Evolutionary conservation across 2,113 vertebrate species (phyloP).

Genomic region (Nesogale talazaci): DNA sequence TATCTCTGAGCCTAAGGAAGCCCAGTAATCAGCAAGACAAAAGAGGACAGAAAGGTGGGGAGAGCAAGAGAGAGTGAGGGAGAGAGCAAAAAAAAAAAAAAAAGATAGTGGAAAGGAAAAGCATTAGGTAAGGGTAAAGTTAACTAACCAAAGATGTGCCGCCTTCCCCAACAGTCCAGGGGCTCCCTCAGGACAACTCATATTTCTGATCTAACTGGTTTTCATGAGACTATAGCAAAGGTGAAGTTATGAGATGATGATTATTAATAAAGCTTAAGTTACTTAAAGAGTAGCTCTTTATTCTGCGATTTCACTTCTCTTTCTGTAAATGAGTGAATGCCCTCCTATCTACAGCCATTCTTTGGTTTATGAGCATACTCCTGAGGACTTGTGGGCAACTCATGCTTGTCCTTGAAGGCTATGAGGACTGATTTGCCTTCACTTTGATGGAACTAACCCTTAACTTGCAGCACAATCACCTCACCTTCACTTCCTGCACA

Average conservation of each 20-base stretch:
- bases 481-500: too few relatives aligned
- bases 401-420: too few relatives aligned
- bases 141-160: neutral
- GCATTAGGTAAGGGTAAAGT: neutral
- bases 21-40: neutral
- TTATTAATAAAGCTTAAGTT: conserved; percentile 20
- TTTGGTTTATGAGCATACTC: too few relatives aligned
- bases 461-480: too few relatives aligned
- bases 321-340: neutral
- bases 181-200: neutral
- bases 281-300: conserved; percentile 17
- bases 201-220: neutral
- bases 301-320: neutral
- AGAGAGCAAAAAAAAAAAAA: neutral
- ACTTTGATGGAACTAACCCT: too few relatives aligned
- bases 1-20: neutral
- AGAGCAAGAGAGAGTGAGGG: neutral
- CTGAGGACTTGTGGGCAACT: too few relatives aligned
- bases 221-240: neutral
- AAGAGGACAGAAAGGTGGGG: neutral
- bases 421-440: too few relatives aligned
- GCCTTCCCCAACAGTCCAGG: neutral
- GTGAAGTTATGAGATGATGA: neutral
- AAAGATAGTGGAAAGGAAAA: too few relatives aligned
- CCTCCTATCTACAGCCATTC: neutral